phyloP scores from a whole-genome alignment of 2,797 vertebrate genomes.

The Pangasius sanitwongsei region DNA sequence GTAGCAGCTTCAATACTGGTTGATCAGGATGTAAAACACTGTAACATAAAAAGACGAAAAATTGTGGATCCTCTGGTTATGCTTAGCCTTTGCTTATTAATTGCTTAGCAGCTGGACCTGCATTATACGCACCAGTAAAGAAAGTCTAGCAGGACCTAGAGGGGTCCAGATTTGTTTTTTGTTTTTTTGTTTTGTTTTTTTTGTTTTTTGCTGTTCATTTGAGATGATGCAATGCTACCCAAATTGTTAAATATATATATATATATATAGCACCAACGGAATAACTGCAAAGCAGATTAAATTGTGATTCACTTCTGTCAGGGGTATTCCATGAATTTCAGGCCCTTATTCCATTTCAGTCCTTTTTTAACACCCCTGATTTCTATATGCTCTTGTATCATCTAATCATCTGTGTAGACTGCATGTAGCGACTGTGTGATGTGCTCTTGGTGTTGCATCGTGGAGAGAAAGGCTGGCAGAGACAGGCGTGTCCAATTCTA shows the following conservation, averaged over 20 bases:
- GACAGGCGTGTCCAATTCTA: conserved; percentile 31
- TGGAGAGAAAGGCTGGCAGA: conserved; percentile 14
- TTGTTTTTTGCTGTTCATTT: not conserved
- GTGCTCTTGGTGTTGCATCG: conserved; percentile 29
- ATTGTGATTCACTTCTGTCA: not conserved
- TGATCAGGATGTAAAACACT: not conserved
- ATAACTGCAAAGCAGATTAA: not conserved
- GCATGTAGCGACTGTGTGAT: conserved; percentile 35
- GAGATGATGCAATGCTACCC: not conserved
- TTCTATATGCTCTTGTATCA: not conserved
- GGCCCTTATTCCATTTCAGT: not conserved
- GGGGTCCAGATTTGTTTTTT: not conserved
- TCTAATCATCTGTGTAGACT: not conserved
- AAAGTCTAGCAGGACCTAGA: not conserved
- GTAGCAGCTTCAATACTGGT: not conserved
- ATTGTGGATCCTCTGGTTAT: not conserved
- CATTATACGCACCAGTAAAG: not conserved
- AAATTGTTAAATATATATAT: not conserved
- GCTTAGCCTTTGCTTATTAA: not conserved
- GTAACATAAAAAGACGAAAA: not conserved
- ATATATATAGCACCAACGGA: not conserved
- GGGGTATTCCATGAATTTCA: not conserved
- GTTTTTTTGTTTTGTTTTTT: not conserved
- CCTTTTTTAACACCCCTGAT: not conserved
- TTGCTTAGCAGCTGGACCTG: not conserved